Conservation (phyloP, 1,140 invertebrate species). For the Argopecten irradians region DNA sequence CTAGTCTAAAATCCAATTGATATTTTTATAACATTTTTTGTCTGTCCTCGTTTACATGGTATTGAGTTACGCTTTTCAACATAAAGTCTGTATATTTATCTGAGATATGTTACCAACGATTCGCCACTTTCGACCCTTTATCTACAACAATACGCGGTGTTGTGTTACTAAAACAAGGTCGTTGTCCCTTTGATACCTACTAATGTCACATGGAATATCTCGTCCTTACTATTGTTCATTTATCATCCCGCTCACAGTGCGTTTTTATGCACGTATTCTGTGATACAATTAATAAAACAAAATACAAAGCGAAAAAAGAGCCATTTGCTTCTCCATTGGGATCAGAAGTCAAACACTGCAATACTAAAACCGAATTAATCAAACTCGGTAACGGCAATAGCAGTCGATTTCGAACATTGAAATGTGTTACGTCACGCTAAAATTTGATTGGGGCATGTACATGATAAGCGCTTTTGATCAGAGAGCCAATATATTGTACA, state of each 20-base stretch:
- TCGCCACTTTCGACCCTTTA: background rate
- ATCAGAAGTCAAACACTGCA: background rate
- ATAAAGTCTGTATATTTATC: no score
- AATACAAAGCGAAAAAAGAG: background rate
- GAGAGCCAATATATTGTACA: constrained; percentile 1
- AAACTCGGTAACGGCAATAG: background rate
- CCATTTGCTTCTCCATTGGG: background rate
- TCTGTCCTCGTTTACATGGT: no score
- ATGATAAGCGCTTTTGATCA: background rate
- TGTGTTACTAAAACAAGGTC: background rate
- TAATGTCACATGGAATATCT: background rate
- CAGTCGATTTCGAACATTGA: background rate
- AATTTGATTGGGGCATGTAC: constrained; percentile 21
- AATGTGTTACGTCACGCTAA: constrained; percentile 2
- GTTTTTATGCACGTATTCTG: background rate
- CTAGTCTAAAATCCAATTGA: no score
- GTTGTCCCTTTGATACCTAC: background rate
- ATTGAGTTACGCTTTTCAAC: no score
- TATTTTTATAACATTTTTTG: no score
- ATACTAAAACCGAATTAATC: background rate
- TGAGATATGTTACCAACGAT: no score
- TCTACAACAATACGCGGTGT: background rate
- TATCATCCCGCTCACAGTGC: background rate
- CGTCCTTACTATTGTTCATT: background rate
- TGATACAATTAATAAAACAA: background rate